phyloP scores from a whole-genome alignment of 2,888 invertebrate species.

The Bombylius discolor region DNA sequence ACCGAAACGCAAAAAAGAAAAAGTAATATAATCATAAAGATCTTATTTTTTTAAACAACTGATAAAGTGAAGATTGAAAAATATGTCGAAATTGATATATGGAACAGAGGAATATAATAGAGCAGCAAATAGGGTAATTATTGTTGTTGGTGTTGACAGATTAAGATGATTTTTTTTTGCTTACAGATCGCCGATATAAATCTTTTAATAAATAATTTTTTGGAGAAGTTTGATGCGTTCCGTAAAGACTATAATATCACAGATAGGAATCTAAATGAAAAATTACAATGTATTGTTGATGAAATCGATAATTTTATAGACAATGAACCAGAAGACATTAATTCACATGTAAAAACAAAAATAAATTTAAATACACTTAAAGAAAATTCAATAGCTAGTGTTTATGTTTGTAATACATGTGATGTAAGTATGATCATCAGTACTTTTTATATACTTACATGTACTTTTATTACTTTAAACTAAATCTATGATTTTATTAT shows the following conservation, averaged over 20 bases:
- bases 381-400: background rate
- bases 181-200: constrained; percentile 10
- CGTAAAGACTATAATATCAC: constrained; percentile 1
- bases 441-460: background rate
- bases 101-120: background rate
- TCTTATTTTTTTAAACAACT: too few species aligned
- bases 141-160: background rate
- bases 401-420: constrained; percentile 2
- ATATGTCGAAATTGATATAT: background rate
- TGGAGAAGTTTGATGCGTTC: constrained; percentile 4
- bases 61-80: too few species aligned
- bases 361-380: background rate
- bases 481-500: background rate
- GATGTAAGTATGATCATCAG: background rate
- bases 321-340: background rate
- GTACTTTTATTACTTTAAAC: background rate
- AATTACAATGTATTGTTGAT: constrained; percentile 3
- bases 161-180: background rate
- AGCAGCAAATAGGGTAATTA: background rate
- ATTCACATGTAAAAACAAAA: background rate
- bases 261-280: background rate
- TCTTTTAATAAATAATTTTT: constrained; percentile 1
- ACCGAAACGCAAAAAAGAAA: too few species aligned
- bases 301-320: constrained; percentile 7
- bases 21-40: too few species aligned